Conservation (phyloP, 2,113 vertebrate species). For the Nycticryphes semicollaris region DNA sequence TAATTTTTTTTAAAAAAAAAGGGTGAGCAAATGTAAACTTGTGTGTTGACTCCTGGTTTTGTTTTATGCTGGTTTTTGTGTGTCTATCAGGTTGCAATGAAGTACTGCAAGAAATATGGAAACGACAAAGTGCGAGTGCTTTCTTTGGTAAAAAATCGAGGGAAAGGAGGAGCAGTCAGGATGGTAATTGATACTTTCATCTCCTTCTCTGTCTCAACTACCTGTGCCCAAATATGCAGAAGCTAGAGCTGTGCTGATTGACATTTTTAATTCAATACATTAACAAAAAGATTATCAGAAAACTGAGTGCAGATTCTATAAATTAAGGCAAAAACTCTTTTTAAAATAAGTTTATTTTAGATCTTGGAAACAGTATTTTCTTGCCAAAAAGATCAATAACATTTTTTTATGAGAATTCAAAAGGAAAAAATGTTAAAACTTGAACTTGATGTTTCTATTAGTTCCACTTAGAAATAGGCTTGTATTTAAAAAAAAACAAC, state of each 20-base stretch:
- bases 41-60: neutral
- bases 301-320: neutral
- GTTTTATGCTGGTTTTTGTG: conserved; percentile 44
- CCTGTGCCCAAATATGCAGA: neutral
- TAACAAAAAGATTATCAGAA: neutral
- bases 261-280: neutral
- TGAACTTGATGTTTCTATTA: neutral
- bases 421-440: neutral
- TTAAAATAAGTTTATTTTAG: neutral
- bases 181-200: conserved; percentile 80
- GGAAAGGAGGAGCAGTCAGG: conserved; percentile 92
- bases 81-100: conserved; percentile 84
- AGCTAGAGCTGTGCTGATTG: neutral
- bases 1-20: neutral
- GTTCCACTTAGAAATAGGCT: neutral
- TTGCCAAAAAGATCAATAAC: neutral
- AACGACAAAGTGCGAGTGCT: conserved; percentile 91
- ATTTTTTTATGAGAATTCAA: neutral
- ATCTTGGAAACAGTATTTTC: neutral
- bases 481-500: neutral
- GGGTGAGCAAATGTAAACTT: neutral
- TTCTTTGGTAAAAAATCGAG: conserved; percentile 87
- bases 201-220: conserved; percentile 31
- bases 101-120: conserved; percentile 85
- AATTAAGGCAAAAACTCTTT: neutral